Conservation (phyloP, 2,888 invertebrate genomes). For the Caenorhabditis macrosperma region DNA sequence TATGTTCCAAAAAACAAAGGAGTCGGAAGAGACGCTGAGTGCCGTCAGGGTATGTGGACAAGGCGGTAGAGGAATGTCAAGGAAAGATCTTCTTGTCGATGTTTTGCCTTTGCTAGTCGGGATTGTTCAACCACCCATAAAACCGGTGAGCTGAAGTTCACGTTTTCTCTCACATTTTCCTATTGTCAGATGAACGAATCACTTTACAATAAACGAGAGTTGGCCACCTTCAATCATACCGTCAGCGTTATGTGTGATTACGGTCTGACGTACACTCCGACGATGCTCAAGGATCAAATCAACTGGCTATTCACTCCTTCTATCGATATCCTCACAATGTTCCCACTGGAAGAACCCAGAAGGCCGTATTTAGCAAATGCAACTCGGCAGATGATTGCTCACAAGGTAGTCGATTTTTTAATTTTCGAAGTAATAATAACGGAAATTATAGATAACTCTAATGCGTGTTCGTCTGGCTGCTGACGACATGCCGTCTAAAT, state of each 20-base stretch:
- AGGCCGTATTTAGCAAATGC: constrained; percentile 84
- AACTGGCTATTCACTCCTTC: constrained; percentile 87
- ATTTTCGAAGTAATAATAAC: no score
- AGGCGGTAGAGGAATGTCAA: constrained; percentile 1
- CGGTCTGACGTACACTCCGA: constrained; percentile 55
- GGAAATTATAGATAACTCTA: constrained; percentile 52
- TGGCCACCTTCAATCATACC: constrained; percentile 30
- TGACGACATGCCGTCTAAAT: background rate
- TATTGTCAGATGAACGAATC: constrained; percentile 69
- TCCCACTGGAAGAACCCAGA: constrained; percentile 76
- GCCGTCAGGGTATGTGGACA: constrained; percentile 39
- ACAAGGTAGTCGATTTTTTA: no score
- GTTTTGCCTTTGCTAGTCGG: constrained; percentile 58
- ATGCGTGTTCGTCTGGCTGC: constrained; percentile 36
- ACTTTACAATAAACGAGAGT: constrained; percentile 61
- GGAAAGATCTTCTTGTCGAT: constrained; percentile 55
- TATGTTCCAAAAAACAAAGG: constrained; percentile 44
- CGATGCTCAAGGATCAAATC: constrained; percentile 59
- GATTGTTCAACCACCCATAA: constrained; percentile 67
- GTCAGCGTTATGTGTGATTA: constrained; percentile 58
- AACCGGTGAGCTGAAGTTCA: constrained; percentile 55
- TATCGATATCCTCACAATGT: constrained; percentile 85
- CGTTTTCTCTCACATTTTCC: no score
- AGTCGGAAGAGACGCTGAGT: constrained; percentile 51
- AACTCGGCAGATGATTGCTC: constrained; percentile 88